These are phyloP conservation scores for Drosophila pseudoananassae DNA, from an alignment of 1,140 invertebrate species.

Conservation along the genomic window DNA sequence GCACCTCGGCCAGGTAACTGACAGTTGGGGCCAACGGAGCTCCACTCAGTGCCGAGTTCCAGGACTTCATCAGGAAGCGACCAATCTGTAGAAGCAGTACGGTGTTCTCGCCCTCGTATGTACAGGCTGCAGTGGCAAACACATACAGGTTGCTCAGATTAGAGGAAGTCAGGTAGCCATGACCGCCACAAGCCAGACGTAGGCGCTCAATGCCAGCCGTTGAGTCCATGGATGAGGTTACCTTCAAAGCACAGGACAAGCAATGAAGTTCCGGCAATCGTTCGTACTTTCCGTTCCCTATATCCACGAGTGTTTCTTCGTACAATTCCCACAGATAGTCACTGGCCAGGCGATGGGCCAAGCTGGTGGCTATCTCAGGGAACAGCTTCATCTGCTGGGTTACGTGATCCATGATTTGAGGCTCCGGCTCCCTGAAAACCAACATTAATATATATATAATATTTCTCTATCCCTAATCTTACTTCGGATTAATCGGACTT, in stretches of 20 bases:
- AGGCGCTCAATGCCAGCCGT: slow-evolving; percentile 90
- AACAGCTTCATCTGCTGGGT: slow-evolving; percentile 98
- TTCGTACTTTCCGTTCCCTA: slow-evolving; percentile 91
- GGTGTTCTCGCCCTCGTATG: slow-evolving; percentile 98
- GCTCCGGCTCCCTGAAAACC: slow-evolving; percentile 87
- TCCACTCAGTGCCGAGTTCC: slow-evolving; percentile 86
- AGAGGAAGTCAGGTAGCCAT: slow-evolving; percentile 94
- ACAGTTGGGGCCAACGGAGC: slow-evolving; percentile 87
- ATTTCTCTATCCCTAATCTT: slow-evolving; percentile 65
- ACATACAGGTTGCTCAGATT: slow-evolving; percentile 93
- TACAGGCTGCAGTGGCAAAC: slow-evolving; percentile 91
- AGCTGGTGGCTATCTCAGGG: slow-evolving; percentile 90
- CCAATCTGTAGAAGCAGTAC: slow-evolving; percentile 95
- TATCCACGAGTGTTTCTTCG: slow-evolving; percentile 90
- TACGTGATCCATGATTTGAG: slow-evolving; percentile 95
- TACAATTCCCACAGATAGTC: slow-evolving; percentile 92
- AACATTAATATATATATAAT: background rate
- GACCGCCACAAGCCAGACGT: slow-evolving; percentile 95
- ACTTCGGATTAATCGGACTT: slow-evolving; percentile 92
- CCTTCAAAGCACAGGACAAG: slow-evolving; percentile 95
- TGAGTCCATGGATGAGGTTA: slow-evolving; percentile 90
- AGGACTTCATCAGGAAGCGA: slow-evolving; percentile 91
- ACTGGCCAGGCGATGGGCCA: slow-evolving; percentile 90
- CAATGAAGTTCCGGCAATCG: slow-evolving; percentile 94
- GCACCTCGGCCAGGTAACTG: slow-evolving; percentile 86